Base-by-base conservation (phyloP, 2,797 vertebrate species). In the Acropternis orthonyx region DNA sequence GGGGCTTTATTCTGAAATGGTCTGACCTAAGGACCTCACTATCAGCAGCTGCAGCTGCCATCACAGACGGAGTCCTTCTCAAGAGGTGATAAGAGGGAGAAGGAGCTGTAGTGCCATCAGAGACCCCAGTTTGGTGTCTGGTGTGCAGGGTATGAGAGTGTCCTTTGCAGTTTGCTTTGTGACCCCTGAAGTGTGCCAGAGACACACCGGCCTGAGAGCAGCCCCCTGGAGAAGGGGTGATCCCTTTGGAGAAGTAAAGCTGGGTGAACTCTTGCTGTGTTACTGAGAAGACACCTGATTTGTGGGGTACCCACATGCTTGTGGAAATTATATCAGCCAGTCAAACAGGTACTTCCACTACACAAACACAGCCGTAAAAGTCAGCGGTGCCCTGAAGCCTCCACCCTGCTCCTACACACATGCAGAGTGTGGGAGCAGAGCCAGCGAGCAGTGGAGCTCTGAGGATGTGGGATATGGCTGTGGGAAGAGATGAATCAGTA, bases 11-110 rank as follows among this genome's bases (percentile, higher is more conserved):
- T 93, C 94, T 87, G 81, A 72, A 93, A 91, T 59, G 56, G 58
- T 51, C 66, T 95, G 90, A 85, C 88, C 88, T 81, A n/a, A 71
- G 61, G 77, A 71, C 91, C 80, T 86, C 3, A 0, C 74, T 96
- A 95, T 96, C 95, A 92, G 93, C 91, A 88, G 59, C 74, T 72
- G 78, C 68, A 44, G 59, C 77, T 90, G 81, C 71, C 73, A 36
- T 55, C 79, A 34, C 24, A 4, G 71, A 69, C 43, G 59, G 37
- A 71, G 44, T 16, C n/a, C 80, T 85, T 69, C 34, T 59, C 2
- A 10, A 76, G 73, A 27, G 52, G 8, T 85, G 95, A 96, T 90
- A 95, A 76, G 11, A 10, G 58, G 51, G 39, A 77, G 32, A 46
- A 80, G 66, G 55, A 63, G 72, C 34, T 85, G n/a, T 13, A 85